These are phyloP conservation scores for Coregonus sp. DNA, from an alignment of 2,797 vertebrate species.

Conservation along the genomic window DNA sequence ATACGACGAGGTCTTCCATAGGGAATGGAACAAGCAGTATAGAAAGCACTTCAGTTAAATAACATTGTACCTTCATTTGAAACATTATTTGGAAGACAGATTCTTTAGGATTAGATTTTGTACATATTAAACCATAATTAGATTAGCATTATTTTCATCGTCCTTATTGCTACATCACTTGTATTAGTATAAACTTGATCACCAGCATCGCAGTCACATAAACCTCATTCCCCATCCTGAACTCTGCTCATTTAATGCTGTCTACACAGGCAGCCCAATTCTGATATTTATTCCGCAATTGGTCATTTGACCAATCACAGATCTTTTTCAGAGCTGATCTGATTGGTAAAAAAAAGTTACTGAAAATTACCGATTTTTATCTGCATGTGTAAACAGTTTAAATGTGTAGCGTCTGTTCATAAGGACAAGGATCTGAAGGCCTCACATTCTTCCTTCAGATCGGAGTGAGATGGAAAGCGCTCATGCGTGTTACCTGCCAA, in stretches of 20 bases:
- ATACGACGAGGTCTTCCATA: constrained; percentile 20
- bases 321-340: too few species aligned
- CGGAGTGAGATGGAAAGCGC: constrained; percentile 21
- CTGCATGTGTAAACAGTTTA: too few species aligned
- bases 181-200: constrained; percentile 6
- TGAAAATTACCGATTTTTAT: too few species aligned
- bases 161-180: constrained; percentile 78
- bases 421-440: too few species aligned
- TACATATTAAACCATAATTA: constrained; percentile 74
- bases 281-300: too few species aligned
- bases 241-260: too few species aligned
- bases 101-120: constrained; percentile 71
- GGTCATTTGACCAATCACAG: too few species aligned
- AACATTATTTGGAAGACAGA: constrained; percentile 83
- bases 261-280: too few species aligned
- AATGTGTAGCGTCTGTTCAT: too few species aligned
- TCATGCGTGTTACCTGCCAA: too few species aligned
- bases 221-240: constrained; percentile 5
- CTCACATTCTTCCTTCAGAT: constrained; percentile 14
- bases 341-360: too few species aligned
- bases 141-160: constrained; percentile 75
- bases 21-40: constrained; percentile 67
- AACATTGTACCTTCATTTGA: constrained; percentile 74
- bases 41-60: constrained; percentile 77
- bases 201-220: neutral